These are phyloP conservation scores for Cryptosula pallasiana DNA, from an alignment of 2,888 invertebrate genomes.

Conservation along the genomic window DNA sequence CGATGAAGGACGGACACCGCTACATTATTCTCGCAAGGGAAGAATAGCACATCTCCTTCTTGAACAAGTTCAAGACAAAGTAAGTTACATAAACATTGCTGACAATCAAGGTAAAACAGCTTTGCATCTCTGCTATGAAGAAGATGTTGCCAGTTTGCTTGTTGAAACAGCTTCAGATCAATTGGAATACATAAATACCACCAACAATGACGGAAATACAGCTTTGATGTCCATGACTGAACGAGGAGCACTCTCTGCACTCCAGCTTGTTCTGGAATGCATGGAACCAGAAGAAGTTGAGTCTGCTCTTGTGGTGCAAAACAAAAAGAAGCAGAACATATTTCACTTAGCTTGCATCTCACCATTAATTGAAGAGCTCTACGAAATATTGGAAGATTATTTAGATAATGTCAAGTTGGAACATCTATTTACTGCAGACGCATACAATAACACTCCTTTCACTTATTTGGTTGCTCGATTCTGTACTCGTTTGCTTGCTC, in stretches of 20 bases:
- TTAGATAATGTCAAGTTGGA: not conserved
- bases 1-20: not conserved
- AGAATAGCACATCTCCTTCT: too few species aligned
- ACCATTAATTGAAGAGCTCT: not conserved
- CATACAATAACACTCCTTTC: not conserved
- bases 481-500: not conserved
- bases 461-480: not conserved
- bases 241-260: not conserved
- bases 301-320: not conserved
- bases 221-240: too few species aligned
- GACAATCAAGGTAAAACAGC: too few species aligned
- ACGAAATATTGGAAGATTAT: not conserved
- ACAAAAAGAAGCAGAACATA: not conserved
- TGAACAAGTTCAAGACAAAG: too few species aligned
- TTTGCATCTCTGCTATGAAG: too few species aligned
- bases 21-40: too few species aligned
- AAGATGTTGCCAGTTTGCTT: too few species aligned
- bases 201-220: too few species aligned
- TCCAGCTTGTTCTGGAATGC: not conserved
- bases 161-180: too few species aligned
- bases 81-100: too few species aligned
- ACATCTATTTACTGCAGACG: not conserved
- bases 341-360: constrained; percentile 2
- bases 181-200: too few species aligned
- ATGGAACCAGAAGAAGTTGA: too few species aligned